These are phyloP conservation scores for Meiosimyza decipiens DNA, from an alignment of 2,888 invertebrate species.

Conservation along the genomic window DNA sequence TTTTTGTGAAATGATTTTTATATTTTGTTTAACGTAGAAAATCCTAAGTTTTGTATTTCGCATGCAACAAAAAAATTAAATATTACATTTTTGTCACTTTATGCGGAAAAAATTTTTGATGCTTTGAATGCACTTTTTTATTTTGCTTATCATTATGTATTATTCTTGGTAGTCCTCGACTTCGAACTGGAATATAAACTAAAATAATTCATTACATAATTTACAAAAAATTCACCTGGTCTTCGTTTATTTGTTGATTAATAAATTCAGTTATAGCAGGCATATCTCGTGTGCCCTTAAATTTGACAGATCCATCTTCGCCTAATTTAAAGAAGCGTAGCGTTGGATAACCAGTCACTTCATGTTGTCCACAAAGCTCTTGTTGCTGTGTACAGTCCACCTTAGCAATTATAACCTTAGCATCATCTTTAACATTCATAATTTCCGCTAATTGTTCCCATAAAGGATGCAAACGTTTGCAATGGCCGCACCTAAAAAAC, in stretches of 20 bases:
- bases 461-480: constrained; percentile 82
- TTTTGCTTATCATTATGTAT: too few species aligned
- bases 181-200: neutral
- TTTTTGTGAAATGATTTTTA: too few species aligned
- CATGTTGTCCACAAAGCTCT: constrained; percentile 79
- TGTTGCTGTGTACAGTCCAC: constrained; percentile 86
- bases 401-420: constrained; percentile 79
- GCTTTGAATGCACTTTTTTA: too few species aligned
- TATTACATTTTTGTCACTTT: too few species aligned
- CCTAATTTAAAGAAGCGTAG: constrained; percentile 82
- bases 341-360: constrained; percentile 85
- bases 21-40: too few species aligned
- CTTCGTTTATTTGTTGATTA: constrained; percentile 73
- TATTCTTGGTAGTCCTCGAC: too few species aligned
- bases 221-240: constrained; percentile 34
- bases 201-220: neutral
- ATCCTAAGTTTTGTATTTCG: too few species aligned
- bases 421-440: constrained; percentile 73
- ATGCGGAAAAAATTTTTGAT: too few species aligned
- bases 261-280: constrained; percentile 81
- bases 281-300: constrained; percentile 81
- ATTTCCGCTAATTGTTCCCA: constrained; percentile 86
- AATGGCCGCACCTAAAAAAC: constrained; percentile 82
- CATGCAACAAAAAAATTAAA: too few species aligned
- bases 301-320: constrained; percentile 76